Base-by-base conservation (phyloP, 2,797 vertebrate genomes). In the Crocodylus rhombifer region DNA sequence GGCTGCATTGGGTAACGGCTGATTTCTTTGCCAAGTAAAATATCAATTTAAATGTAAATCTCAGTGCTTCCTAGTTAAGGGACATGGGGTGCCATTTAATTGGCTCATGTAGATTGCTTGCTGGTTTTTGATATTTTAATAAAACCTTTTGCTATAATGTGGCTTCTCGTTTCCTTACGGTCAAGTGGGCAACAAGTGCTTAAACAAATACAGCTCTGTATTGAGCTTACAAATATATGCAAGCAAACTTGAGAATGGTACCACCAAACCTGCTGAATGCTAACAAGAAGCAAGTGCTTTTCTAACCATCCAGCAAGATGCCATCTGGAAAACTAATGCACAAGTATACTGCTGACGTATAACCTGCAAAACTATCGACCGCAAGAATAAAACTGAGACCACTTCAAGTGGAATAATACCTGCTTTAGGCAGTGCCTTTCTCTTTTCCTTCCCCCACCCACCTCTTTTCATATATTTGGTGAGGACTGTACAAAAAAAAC, bases 51-150 rank as follows among this genome's bases (percentile, higher is more conserved):
- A 92, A 83, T 77, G 71, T 60, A 82, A 87, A 93, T 21, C n/a
- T 88, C 1, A 62, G 17, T 60, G 75, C 65, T 88, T 51, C 30
- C 14, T 95, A 90, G 92, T 67, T 51, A 87, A 36, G 36, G 93
- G 23, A 80, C 64, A 82, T 87, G 71, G 81, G 62, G 2, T 56
- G 89, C 84, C 79, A 79, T 87, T 96, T 95, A 95, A 95, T 84
- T 88, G 21, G 14, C 14, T 95, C 92, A 30, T 89, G 42, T 28
- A 86, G 88, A 78, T 92, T 90, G 57, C 14, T 84, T 93, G 25
- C 5, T 78, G 51, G 42, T 56, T 84, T 93, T 93, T 93, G 73
- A 12, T 80, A 51, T 93, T 94, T 93, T 91, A 95, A 95, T 95
- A 92, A 94, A 94, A 91, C 77, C 92, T 86, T 90, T 90, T 55